Evolutionary conservation across 2,888 invertebrate species (phyloP), one percentile per base, ranked within the genome.

Genomic region (Xanthia icteritia): DNA sequence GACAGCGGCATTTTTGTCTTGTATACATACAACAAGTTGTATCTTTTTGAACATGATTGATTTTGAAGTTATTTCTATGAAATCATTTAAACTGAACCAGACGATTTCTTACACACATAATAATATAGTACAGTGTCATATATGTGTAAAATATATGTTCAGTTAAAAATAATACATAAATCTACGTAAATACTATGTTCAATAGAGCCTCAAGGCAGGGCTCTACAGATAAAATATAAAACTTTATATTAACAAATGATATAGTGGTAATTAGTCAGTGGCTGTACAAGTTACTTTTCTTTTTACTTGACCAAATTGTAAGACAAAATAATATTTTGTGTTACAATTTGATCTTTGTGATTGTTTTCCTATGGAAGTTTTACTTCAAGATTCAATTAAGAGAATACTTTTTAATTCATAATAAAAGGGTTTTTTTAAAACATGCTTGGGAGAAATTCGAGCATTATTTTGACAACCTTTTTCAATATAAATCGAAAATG

Each of bases 221-320:
- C 54, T 85, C 78, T 81, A 80, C 78, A 86, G 72, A 88, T 87
- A 82, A 87, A 87, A 88, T 87, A 82, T 88, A 82, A 76, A 67
- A 82, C 56, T 75, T 83, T 82, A 76, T 86, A 82, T 81, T 65
- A 87, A 88, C 88, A 88, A 86, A 87, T 82, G 66, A 81, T 76
- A 79, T 73, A 84, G 72, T 77, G 63, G 76, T 63, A 39, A 79
- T 80, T 76, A 69, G 31, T 86, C 69, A 75, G 77, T 84, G 80
- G 82, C 86, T 68, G 73, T 45, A 65, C 65, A 74, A 80, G 77
- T 39, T 66, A 36, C 20, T 31, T 54, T 31, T 17, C n/a, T n/a
- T n/a, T n/a, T n/a, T n/a, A n/a, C n/a, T n/a, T n/a, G n/a, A n/a
- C n/a, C n/a, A n/a, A n/a, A n/a, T n/a, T n/a, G n/a, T n/a, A n/a